Percentiles rank a stretch among this genome's conserved stretches.
phyloP scores from a whole-genome alignment of 2,888 invertebrate genomes.

The Diplolepis rosae region DNA sequence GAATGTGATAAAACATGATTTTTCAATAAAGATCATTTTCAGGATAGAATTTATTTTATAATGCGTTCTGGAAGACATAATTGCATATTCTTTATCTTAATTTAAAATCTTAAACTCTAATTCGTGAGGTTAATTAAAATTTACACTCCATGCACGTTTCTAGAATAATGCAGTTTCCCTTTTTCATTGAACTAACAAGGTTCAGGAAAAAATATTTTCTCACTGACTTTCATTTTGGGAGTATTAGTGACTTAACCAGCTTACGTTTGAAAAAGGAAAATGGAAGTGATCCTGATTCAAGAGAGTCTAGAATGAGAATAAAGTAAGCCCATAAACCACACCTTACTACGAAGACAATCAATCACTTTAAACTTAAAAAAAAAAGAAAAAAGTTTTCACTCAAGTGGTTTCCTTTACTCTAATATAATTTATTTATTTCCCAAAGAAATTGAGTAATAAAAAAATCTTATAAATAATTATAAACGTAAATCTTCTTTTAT shows the following conservation, averaged over 20 bases:
- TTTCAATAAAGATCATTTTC: too few species aligned
- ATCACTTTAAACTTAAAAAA: background rate
- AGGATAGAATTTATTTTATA: background rate
- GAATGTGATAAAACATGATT: too few species aligned
- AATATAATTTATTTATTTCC: too few species aligned
- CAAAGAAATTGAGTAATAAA: too few species aligned
- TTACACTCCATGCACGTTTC: background rate
- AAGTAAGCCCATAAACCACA: background rate
- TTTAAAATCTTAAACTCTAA: constrained; percentile 8
- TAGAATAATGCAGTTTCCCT: constrained; percentile 30
- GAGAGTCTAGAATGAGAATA: background rate
- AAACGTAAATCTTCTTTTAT: too few species aligned
- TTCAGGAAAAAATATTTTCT: constrained; percentile 42
- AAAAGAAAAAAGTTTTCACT: background rate
- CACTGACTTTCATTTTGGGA: constrained; percentile 42
- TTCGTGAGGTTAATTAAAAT: constrained; percentile 20
- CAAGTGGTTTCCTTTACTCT: background rate
- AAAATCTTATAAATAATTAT: too few species aligned
- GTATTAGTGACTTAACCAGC: constrained; percentile 41
- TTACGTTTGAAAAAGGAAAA: constrained; percentile 30
- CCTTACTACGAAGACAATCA: background rate
- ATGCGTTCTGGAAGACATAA: background rate
- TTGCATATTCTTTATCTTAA: constrained; percentile 3
- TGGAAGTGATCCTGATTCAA: constrained; percentile 2
- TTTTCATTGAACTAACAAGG: constrained; percentile 27